Base-by-base conservation (phyloP, 2,797 vertebrate species). In the Meda fulgida region DNA sequence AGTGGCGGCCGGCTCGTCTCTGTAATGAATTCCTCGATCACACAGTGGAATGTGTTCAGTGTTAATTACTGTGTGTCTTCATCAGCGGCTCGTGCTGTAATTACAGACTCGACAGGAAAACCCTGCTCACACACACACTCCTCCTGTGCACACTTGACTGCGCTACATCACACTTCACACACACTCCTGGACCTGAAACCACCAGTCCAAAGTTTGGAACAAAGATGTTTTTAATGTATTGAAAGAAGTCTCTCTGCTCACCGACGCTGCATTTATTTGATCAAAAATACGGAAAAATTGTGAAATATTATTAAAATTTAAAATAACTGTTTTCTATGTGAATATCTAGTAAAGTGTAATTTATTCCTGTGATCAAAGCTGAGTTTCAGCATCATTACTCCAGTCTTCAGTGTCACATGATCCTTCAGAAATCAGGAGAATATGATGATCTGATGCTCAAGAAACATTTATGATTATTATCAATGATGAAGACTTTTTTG, bases 11-110 rank as follows among this genome's bases (percentile, higher is more conserved):
- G 90, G 85, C 92, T 91, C 91, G 89, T 92, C 86, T 43, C 88
- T 91, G 92, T 94, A 95, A 95, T 96, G 96, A 97, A 95, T 94
- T 94, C 93, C 91, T 95, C 94, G 93, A 92, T 94, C 94, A 91
- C 92, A 93, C 92, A 92, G 89, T 92, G 91, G 91, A 93, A 94
- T 91, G 93, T 94, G 95, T 96, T 95, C 89, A 91, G 92, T 88
- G 87, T 93, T 96, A 97, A 97, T 96, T 96, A 94, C 96, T 93
- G 93, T 92, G 94, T 89, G 93, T 94, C 94, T 92, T 93, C 93
- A 91, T 95, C 95, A 92, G 89, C 88, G 93, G 93, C 93, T 94
- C 94, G 93, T 67, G 51, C 90, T 92, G 91, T 97, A 97, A 97
- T 98, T 97, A 97, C 93, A 94, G 93, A 91, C 91, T 92, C 92